Conservation (phyloP, 2,113 vertebrate genomes). For the Benitochromis conjunctus region DNA sequence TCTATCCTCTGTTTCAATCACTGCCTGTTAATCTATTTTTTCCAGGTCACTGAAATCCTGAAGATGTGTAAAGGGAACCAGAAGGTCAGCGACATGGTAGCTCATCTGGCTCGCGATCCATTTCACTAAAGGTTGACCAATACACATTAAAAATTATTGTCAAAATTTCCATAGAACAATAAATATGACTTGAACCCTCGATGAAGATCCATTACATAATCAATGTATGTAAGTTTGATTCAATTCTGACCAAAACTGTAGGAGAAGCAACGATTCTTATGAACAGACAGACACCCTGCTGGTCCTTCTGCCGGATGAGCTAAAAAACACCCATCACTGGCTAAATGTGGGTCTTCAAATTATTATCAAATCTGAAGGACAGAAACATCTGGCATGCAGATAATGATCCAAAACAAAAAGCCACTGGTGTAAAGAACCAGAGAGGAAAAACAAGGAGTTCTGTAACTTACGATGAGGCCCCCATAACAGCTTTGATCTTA, state of each 20-base stretch:
- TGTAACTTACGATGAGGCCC: neutral
- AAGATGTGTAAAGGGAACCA: neutral
- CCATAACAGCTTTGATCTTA: neutral
- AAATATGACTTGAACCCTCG: neutral
- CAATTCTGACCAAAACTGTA: neutral
- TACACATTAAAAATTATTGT: neutral
- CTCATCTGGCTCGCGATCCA: neutral
- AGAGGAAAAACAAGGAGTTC: neutral
- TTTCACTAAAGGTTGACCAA: neutral
- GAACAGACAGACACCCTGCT: neutral
- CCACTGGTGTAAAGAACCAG: neutral
- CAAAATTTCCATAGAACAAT: neutral
- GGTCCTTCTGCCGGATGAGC: neutral
- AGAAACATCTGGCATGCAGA: neutral
- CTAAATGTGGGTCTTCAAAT: neutral
- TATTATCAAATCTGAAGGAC: neutral
- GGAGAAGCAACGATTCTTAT: neutral
- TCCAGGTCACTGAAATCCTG: neutral
- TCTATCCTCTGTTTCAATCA: neutral
- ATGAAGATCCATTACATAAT: neutral
- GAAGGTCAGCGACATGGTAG: neutral
- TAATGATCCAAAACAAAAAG: neutral
- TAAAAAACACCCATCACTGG: neutral
- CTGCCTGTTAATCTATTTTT: neutral
- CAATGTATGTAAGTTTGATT: neutral